phyloP scores from a whole-genome alignment of 2,113 vertebrate genomes.

The Vicugna pacos region DNA sequence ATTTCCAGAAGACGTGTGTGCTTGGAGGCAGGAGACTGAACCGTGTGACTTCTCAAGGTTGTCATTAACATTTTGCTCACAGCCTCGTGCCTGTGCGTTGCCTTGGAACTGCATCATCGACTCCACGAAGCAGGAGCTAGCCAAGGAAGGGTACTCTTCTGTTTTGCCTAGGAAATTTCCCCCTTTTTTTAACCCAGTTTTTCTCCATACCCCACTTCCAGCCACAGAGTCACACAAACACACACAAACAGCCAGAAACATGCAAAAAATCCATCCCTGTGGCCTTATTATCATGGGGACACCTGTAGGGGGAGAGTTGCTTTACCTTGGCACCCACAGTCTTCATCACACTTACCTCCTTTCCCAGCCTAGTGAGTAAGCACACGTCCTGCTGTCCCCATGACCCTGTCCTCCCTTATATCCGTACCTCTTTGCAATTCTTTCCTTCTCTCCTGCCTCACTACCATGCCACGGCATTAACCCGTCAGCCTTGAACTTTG shows the following conservation, averaged over 20 bases:
- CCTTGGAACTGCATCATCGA: background rate
- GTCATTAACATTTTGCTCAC: conserved; percentile 61
- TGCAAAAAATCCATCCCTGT: accelerated
- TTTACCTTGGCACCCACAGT: background rate
- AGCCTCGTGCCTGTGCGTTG: background rate
- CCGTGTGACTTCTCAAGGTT: background rate
- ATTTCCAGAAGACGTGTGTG: background rate
- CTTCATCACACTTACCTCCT: accelerated
- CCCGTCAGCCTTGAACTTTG: background rate
- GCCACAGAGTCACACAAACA: background rate
- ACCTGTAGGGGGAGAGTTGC: accelerated
- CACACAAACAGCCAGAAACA: background rate
- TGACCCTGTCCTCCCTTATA: background rate
- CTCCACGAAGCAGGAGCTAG: background rate
- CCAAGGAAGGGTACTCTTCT: background rate
- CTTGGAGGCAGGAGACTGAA: background rate
- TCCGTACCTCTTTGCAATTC: background rate
- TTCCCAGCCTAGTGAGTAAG: background rate
- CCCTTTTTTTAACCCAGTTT: background rate
- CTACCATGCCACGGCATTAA: background rate
- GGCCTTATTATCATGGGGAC: too few species aligned
- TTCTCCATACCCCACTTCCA: background rate
- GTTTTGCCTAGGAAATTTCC: background rate
- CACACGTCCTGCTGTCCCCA: accelerated
- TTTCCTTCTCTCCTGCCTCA: background rate